Conservation (phyloP, 1,140 invertebrate species). For the Aphaenogaster ashmeadi region DNA sequence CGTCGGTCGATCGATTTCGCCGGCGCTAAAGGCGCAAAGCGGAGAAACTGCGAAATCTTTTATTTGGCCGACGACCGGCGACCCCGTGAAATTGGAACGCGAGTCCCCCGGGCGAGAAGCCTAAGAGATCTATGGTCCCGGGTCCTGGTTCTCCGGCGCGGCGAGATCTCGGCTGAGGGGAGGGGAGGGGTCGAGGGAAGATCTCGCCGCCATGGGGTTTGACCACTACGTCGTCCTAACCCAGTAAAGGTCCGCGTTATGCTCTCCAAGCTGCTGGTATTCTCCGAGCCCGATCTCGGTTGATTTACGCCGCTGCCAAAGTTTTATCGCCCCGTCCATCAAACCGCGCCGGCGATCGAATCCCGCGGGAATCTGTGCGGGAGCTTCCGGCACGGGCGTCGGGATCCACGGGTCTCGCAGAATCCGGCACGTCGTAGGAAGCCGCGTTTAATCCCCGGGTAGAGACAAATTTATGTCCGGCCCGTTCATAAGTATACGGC, state of each 20-base stretch:
- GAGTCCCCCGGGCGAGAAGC: constrained; percentile 43
- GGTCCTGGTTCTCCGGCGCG: background rate
- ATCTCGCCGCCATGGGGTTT: constrained; percentile 1
- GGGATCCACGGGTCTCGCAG: constrained; percentile 51
- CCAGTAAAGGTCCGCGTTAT: constrained; percentile 32
- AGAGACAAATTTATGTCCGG: constrained; percentile 58
- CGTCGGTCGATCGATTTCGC: background rate
- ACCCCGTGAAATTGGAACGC: constrained; percentile 59
- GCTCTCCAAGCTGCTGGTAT: constrained; percentile 38
- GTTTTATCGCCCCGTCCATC: constrained; percentile 82
- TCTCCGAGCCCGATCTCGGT: constrained; percentile 57
- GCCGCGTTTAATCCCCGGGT: constrained; percentile 52
- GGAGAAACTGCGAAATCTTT: background rate
- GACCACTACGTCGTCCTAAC: constrained; percentile 51
- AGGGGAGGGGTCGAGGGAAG: background rate
- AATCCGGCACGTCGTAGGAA: constrained; percentile 35
- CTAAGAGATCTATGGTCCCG: constrained; percentile 63
- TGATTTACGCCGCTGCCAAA: constrained; percentile 80
- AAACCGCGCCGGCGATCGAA: constrained; percentile 58
- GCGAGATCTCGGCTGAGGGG: background rate
- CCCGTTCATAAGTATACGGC: constrained; percentile 15
- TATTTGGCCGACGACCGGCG: background rate
- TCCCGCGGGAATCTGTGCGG: constrained; percentile 45
- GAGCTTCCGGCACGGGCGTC: constrained; percentile 31
- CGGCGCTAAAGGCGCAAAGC: background rate